Conservation (phyloP, 2,888 invertebrate genomes). For the Hylaea fasciaria region DNA sequence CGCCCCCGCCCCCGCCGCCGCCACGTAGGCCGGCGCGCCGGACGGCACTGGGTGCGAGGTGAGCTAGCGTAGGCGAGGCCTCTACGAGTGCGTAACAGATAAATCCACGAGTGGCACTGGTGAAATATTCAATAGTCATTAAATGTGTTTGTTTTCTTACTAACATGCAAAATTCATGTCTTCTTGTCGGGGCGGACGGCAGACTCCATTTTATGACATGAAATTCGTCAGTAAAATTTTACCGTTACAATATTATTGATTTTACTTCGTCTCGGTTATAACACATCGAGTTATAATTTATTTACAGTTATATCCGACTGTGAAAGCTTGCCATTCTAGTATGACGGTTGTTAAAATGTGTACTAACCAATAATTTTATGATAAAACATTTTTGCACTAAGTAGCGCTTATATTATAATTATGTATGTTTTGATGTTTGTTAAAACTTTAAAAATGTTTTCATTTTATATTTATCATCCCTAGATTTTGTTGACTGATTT, state of each 20-base stretch:
- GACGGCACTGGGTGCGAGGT: no score
- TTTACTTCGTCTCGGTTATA: slow-evolving; percentile 29
- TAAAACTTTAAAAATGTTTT: slow-evolving; percentile 46
- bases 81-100: no score
- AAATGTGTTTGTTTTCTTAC: not conserved
- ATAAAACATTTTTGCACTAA: slow-evolving; percentile 50
- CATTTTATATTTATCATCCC: slow-evolving; percentile 38
- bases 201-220: slow-evolving; percentile 50
- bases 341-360: slow-evolving; percentile 42
- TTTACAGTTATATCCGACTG: slow-evolving; percentile 38
- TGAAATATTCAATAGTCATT: no score
- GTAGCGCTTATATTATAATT: slow-evolving; percentile 22
- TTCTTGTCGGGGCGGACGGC: slow-evolving; percentile 4
- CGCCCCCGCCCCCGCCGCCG: not conserved
- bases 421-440: slow-evolving; percentile 45
- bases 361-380: slow-evolving; percentile 37
- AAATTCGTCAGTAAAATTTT: slow-evolving; percentile 42
- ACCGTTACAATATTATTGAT: slow-evolving; percentile 17
- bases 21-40: not conserved
- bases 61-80: no score
- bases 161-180: not conserved
- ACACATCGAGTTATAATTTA: slow-evolving; percentile 37
- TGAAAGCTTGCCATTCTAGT: slow-evolving; percentile 40
- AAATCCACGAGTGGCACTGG: no score
- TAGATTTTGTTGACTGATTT: slow-evolving; percentile 51